phyloP scores from a whole-genome alignment of 2,888 invertebrate species.

The Oscheius sp. region DNA sequence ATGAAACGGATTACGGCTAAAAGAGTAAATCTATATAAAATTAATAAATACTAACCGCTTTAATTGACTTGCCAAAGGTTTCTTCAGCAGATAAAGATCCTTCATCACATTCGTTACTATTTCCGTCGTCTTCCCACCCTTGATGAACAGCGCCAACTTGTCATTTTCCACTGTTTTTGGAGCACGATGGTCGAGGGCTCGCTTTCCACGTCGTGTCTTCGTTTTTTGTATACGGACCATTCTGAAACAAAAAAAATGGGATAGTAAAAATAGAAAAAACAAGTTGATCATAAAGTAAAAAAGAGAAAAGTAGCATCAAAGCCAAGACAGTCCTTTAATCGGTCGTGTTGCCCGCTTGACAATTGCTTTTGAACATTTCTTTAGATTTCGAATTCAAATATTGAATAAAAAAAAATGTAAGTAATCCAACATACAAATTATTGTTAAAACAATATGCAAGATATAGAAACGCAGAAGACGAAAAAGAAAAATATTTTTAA shows the following conservation, averaged over 20 bases:
- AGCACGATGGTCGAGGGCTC: slow-evolving; percentile 45
- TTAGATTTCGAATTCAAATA: too few species aligned
- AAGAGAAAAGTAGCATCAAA: too few species aligned
- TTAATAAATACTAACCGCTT: slow-evolving; percentile 49
- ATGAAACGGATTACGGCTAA: slow-evolving; percentile 77
- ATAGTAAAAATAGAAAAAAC: not conserved
- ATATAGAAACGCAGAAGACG: too few species aligned
- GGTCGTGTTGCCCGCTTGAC: too few species aligned
- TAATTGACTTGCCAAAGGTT: slow-evolving; percentile 62
- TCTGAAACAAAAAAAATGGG: not conserved
- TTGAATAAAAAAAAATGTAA: too few species aligned
- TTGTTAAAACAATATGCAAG: too few species aligned
- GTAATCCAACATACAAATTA: too few species aligned
- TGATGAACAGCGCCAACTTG: slow-evolving; percentile 50
- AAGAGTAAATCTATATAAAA: slow-evolving; percentile 26
- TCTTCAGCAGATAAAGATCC: slow-evolving; percentile 74
- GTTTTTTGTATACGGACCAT: slow-evolving; percentile 19
- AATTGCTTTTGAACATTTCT: too few species aligned
- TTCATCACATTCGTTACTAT: slow-evolving; percentile 81
- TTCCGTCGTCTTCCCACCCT: slow-evolving; percentile 79
- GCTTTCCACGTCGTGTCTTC: slow-evolving; percentile 51
- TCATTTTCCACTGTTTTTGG: slow-evolving; percentile 46
- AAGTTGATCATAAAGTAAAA: not conserved
- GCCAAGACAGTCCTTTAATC: too few species aligned
- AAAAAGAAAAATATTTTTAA: not conserved